A percentile compares a stretch with the other conserved stretches of the same genome.
Evolutionary conservation across 2,113 vertebrate genomes (phyloP).

Genomic region (Stercorarius parasiticus): DNA sequence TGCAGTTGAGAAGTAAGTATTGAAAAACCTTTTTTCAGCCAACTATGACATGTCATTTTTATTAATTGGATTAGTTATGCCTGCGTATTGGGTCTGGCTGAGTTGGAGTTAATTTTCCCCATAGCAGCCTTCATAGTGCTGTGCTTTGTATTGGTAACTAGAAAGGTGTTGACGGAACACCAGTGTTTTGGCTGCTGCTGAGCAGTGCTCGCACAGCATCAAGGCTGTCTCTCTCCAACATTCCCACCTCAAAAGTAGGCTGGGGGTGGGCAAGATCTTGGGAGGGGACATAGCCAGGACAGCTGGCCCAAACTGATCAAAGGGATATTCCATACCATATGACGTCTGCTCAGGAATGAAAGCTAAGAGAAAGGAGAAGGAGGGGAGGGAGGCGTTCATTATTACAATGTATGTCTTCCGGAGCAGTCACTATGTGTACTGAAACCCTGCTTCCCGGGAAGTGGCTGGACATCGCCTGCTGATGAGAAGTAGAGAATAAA

Average conservation of each 20-base stretch:
- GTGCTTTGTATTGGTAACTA: not conserved
- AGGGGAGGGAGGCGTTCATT: accelerated
- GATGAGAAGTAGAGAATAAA: not conserved
- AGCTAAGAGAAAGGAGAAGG: not conserved
- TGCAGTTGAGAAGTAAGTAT: conserved; percentile 68
- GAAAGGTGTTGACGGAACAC: not conserved
- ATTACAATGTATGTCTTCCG: not conserved
- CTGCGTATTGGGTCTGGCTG: not conserved
- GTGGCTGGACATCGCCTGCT: not conserved
- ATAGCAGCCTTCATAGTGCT: not conserved
- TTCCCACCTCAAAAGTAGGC: not conserved
- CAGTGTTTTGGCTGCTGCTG: not conserved
- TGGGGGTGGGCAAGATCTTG: not conserved
- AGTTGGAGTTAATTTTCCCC: not conserved
- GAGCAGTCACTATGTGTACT: accelerated
- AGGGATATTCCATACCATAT: not conserved
- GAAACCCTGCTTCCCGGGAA: not conserved
- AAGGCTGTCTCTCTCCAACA: not conserved
- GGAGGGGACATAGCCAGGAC: not conserved
- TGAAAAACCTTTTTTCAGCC: not conserved
- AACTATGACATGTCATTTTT: not conserved
- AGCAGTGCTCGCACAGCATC: not conserved
- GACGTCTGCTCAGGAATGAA: not conserved
- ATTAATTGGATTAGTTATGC: not conserved
- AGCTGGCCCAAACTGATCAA: not conserved